Evolutionary conservation across 2,888 invertebrate genomes (phyloP).

Genomic region (Aleiodes leptofemur): DNA sequence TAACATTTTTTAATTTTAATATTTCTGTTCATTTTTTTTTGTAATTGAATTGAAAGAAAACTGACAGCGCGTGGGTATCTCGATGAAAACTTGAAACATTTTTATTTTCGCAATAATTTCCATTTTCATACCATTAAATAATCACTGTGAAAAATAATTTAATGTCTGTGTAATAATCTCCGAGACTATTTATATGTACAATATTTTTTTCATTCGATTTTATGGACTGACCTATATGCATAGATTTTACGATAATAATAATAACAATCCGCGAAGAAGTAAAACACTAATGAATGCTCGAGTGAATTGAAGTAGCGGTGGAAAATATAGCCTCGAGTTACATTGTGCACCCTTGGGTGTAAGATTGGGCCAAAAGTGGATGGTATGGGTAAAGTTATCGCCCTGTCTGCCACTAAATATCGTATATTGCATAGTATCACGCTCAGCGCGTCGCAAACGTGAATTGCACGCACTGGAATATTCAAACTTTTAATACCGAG

Average conservation of each 20-base stretch:
- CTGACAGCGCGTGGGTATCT: conserved; percentile 23
- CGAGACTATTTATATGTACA: not conserved
- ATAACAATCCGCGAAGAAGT: conserved; percentile 10
- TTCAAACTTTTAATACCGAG: conserved; percentile 32
- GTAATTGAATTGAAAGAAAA: not conserved
- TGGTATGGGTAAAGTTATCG: conserved; percentile 53
- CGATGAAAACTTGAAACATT: conserved; percentile 17
- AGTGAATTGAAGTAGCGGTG: conserved; percentile 8
- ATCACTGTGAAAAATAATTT: not conserved
- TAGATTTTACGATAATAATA: conserved; percentile 25
- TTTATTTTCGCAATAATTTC: conserved; percentile 8
- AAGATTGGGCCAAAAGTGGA: conserved; percentile 19
- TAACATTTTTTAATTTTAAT: conserved; percentile 13
- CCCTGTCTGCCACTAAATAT: conserved; percentile 54
- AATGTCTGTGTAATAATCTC: not conserved
- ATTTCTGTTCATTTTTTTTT: not conserved
- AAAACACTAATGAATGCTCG: conserved; percentile 10
- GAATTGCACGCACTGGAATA: conserved; percentile 42
- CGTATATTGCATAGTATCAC: conserved; percentile 51
- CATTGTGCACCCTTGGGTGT: conserved; percentile 18
- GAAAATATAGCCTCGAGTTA: conserved; percentile 16
- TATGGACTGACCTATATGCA: conserved; percentile 19
- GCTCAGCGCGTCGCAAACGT: conserved; percentile 37
- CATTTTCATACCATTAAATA: conserved; percentile 2
- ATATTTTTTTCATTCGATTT: conserved; percentile 6